phyloP scores from a whole-genome alignment of 2,113 vertebrate species.

The Indicator maculatus region DNA sequence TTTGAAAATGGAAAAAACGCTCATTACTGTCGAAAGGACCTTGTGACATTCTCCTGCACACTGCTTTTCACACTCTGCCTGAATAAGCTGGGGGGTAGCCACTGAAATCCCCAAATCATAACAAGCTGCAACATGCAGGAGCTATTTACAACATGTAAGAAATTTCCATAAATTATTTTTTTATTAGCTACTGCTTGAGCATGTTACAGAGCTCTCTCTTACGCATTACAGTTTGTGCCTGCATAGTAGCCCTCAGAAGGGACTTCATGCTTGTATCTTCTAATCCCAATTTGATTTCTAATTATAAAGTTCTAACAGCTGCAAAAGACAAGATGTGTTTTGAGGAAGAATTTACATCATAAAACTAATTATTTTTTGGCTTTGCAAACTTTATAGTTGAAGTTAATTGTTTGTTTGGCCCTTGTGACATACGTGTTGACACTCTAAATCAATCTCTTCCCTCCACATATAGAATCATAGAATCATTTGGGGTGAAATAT shows the following conservation, averaged over 20 bases:
- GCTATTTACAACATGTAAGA: slow-evolving; percentile 32
- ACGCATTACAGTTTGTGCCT: neutral
- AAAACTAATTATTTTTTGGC: neutral
- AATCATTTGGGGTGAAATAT: no score
- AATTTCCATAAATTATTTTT: neutral
- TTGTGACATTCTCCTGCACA: neutral
- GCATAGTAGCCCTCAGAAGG: neutral
- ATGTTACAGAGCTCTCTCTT: neutral
- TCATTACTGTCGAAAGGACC: neutral
- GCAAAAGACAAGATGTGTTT: neutral
- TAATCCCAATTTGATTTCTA: neutral
- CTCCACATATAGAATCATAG: neutral
- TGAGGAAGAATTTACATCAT: neutral
- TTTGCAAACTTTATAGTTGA: neutral
- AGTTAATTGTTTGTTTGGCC: neutral
- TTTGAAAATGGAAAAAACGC: neutral
- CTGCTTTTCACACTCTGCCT: neutral
- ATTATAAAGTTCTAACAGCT: neutral
- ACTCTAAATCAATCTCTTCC: neutral
- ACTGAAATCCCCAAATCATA: slow-evolving; percentile 2
- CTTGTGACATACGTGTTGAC: neutral
- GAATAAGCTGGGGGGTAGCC: neutral
- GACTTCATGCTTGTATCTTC: neutral
- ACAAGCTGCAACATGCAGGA: neutral
- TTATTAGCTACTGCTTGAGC: neutral